Evolutionary conservation across 2,797 vertebrate species (phyloP).

Genomic region (Cetoscarus ocellatus): DNA sequence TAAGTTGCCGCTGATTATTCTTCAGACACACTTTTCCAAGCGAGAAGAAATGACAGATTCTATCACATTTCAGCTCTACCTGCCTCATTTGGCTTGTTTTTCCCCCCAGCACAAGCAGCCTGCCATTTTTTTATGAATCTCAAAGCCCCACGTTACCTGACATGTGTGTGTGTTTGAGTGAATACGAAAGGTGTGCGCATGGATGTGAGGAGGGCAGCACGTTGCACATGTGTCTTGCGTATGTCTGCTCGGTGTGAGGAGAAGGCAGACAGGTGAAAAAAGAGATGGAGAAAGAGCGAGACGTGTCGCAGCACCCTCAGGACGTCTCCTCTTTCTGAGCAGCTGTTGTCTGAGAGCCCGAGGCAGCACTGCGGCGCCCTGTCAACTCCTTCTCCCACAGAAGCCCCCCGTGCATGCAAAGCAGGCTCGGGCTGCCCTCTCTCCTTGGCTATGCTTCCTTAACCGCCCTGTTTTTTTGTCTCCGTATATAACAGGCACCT

Average conservation of each 20-base stretch:
- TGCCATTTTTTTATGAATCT: constrained; percentile 49
- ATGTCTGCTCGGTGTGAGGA: constrained; percentile 42
- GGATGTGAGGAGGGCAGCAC: constrained; percentile 22
- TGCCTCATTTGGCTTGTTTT: constrained; percentile 46
- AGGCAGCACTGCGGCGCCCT: constrained; percentile 83
- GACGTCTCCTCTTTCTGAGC: constrained; percentile 79
- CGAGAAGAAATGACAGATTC: constrained; percentile 37
- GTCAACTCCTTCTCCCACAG: constrained; percentile 78
- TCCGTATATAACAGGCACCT: constrained; percentile 49
- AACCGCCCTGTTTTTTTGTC: constrained; percentile 46
- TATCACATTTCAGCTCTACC: constrained; percentile 39
- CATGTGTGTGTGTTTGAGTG: not conserved
- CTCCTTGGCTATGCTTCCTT: constrained; percentile 69
- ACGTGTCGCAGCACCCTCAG: constrained; percentile 79
- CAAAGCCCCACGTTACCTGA: not conserved
- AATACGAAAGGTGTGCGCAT: not conserved
- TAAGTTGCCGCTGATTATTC: constrained; percentile 42
- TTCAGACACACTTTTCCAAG: constrained; percentile 26
- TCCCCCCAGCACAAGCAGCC: constrained; percentile 39
- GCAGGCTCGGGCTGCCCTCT: constrained; percentile 72
- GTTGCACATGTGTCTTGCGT: constrained; percentile 40
- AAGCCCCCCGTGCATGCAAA: constrained; percentile 80
- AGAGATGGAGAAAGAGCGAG: constrained; percentile 70
- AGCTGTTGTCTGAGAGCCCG: constrained; percentile 85
- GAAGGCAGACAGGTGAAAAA: constrained; percentile 74